Evolutionary conservation across 2,888 invertebrate species (phyloP).

Genomic region (Podotricha telesiphe): DNA sequence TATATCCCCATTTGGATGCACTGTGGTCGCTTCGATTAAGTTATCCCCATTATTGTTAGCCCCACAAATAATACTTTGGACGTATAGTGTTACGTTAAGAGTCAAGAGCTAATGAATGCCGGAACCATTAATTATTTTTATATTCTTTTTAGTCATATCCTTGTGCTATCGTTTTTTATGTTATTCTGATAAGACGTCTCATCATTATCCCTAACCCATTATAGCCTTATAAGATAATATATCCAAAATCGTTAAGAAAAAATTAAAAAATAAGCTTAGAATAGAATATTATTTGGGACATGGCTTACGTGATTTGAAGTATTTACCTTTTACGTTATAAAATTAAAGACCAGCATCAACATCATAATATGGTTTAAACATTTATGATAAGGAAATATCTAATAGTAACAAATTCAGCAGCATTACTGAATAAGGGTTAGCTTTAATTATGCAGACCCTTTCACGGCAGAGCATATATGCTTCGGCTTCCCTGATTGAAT

Average conservation of each 20-base stretch:
- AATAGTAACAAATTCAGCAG: slow-evolving; percentile 15
- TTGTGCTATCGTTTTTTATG: no score
- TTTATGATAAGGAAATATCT: slow-evolving; percentile 6
- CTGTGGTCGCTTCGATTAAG: slow-evolving; percentile 47
- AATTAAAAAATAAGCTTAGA: no score
- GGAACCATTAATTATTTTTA: not conserved
- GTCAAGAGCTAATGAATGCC: slow-evolving; percentile 28
- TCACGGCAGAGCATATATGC: slow-evolving; percentile 20
- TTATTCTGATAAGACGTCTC: not conserved
- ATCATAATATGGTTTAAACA: slow-evolving; percentile 13
- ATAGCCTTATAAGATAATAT: not conserved
- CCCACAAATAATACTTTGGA: slow-evolving; percentile 42
- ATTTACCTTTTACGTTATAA: not conserved
- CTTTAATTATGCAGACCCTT: slow-evolving; percentile 26
- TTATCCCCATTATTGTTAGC: no score
- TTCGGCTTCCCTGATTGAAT: slow-evolving; percentile 20
- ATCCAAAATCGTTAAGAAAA: no score
- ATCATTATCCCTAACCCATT: no score
- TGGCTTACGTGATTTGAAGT: not conserved
- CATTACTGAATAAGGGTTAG: slow-evolving; percentile 22
- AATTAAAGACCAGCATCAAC: not conserved
- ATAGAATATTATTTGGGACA: not conserved
- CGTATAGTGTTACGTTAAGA: slow-evolving; percentile 26
- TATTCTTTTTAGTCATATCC: not conserved
- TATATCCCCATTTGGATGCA: slow-evolving; percentile 72